Percentiles rank a stretch among this genome's conserved stretches.
phyloP scores from a whole-genome alignment of 2,113 vertebrate species.

The Chloropsis cyanopogon region DNA sequence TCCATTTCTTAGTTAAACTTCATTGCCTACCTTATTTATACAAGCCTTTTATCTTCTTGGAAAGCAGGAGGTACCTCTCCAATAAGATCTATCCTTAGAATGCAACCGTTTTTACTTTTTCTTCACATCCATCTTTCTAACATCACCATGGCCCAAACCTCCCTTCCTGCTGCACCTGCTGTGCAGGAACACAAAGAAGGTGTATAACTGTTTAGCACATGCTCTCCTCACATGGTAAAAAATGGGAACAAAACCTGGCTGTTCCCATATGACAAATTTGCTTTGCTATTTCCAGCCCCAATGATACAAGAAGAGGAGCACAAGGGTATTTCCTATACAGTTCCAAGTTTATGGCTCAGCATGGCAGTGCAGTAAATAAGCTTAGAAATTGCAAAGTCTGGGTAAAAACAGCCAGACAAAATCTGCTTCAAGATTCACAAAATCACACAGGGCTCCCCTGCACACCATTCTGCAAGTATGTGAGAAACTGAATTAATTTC shows the following conservation, averaged over 20 bases:
- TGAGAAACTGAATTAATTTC: neutral
- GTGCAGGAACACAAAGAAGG: neutral
- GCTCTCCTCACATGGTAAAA: rapidly evolving
- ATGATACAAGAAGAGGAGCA: neutral
- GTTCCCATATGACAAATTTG: neutral
- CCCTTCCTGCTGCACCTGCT: neutral
- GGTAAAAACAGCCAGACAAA: neutral
- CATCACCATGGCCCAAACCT: neutral
- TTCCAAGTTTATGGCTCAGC: neutral
- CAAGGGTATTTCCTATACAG: neutral
- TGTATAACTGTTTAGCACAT: rapidly evolving
- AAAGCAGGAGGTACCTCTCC: neutral
- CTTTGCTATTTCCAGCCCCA: neutral
- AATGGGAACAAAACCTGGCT: neutral
- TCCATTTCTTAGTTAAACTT: neutral
- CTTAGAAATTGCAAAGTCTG: neutral
- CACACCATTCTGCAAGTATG: neutral
- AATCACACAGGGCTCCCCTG: neutral
- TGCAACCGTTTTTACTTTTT: neutral
- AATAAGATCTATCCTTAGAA: neutral
- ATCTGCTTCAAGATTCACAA: neutral
- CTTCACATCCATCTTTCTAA: neutral
- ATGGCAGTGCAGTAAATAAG: neutral
- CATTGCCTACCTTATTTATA: neutral
- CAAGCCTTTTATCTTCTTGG: neutral